phyloP scores from a whole-genome alignment of 2,888 invertebrate species.

The Xestoiulus laeticollis region DNA sequence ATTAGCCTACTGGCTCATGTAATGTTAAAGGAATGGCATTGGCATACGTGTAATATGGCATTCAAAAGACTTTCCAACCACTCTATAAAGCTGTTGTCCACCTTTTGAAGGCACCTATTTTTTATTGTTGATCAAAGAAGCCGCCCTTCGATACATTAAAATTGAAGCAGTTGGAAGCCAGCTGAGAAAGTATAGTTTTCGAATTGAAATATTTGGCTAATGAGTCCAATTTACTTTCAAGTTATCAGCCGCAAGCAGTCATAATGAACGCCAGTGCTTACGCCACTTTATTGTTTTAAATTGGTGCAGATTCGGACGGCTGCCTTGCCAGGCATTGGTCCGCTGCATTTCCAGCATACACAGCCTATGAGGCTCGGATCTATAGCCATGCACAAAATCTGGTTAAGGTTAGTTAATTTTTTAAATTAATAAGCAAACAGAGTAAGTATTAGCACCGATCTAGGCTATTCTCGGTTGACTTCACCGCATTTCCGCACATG shows the following conservation, averaged over 20 bases:
- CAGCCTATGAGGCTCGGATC: neutral
- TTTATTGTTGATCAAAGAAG: neutral
- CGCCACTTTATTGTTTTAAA: neutral
- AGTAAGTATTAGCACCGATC: neutral
- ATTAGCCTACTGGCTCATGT: too few species aligned
- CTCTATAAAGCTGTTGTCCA: neutral
- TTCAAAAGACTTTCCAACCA: too few species aligned
- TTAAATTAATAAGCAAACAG: neutral
- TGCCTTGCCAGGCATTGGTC: neutral
- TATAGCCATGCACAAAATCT: neutral
- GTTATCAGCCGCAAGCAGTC: neutral
- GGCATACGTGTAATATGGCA: too few species aligned
- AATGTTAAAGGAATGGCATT: too few species aligned
- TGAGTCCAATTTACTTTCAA: neutral
- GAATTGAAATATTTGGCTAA: neutral
- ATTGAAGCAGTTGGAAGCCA: neutral
- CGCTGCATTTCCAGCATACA: neutral
- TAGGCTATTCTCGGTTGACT: neutral
- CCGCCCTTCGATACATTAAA: neutral
- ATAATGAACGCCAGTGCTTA: neutral
- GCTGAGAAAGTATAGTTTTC: neutral
- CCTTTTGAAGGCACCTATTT: neutral
- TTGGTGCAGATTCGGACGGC: neutral
- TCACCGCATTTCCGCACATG: slow-evolving; percentile 1
- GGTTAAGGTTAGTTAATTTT: slow-evolving; percentile 19